Conservation (phyloP, 2,888 invertebrate genomes). For the Apamea anceps region DNA sequence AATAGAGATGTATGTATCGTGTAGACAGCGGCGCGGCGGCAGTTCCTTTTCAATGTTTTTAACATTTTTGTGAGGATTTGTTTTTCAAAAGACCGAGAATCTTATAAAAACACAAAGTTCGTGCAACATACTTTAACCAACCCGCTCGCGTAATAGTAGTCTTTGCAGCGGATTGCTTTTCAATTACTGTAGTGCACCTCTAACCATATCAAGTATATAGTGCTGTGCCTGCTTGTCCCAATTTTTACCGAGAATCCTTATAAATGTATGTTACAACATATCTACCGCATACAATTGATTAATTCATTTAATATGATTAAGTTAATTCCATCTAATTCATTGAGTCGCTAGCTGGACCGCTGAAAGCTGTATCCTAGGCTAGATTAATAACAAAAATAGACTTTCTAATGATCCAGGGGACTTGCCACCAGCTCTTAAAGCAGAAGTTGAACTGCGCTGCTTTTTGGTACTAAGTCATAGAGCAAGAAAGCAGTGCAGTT, state of each 20-base stretch:
- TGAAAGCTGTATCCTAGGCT: neutral
- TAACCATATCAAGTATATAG: neutral
- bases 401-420: no score
- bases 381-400: neutral
- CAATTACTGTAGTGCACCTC: conserved; percentile 11
- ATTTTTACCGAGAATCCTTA: conserved; percentile 39
- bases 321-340: conserved; percentile 1
- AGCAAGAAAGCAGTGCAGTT: no score
- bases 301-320: conserved; percentile 33
- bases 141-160: neutral
- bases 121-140: neutral
- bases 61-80: neutral
- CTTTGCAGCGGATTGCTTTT: neutral
- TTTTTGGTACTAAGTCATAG: no score
- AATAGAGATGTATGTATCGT: conserved; percentile 5
- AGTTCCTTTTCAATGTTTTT: neutral
- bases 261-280: conserved; percentile 10
- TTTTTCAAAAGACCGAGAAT: no score
- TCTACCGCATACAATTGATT: neutral
- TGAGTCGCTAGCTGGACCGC: neutral
- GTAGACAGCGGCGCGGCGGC: no score
- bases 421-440: no score
- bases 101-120: neutral
- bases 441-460: no score
- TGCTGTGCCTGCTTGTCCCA: conserved; percentile 7